A percentile compares a stretch with the other conserved stretches of the same genome.
phyloP scores from a whole-genome alignment of 2,888 invertebrate genomes.

The Odontocerum albicorne region DNA sequence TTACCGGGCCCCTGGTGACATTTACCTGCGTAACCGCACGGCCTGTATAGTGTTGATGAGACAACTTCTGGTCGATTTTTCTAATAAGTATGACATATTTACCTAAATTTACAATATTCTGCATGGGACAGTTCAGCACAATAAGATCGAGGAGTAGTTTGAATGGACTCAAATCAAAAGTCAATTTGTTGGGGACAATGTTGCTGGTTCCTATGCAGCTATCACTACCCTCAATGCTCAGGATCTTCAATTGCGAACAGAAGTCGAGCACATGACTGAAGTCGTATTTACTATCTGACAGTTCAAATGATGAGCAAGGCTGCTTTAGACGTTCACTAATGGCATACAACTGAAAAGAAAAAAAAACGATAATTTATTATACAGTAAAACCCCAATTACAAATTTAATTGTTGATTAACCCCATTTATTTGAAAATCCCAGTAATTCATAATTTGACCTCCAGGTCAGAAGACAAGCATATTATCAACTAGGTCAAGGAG shows the following conservation, averaged over 20 bases:
- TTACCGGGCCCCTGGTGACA: too few relatives aligned
- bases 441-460: too few relatives aligned
- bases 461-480: too few relatives aligned
- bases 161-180: conserved; percentile 82
- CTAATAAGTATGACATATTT: conserved; percentile 34
- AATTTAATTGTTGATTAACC: too few relatives aligned
- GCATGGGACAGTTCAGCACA: conserved; percentile 68
- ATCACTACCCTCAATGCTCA: conserved; percentile 69
- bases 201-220: conserved; percentile 79
- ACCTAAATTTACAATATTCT: conserved; percentile 67
- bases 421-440: too few relatives aligned
- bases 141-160: conserved; percentile 73
- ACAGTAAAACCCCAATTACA: too few relatives aligned
- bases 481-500: too few relatives aligned
- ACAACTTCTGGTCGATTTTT: too few relatives aligned
- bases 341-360: conserved; percentile 75
- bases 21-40: too few relatives aligned
- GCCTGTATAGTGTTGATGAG: too few relatives aligned
- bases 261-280: conserved; percentile 91
- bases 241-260: conserved; percentile 70
- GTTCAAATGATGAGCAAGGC: conserved; percentile 80
- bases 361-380: conserved; percentile 14
- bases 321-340: conserved; percentile 85
- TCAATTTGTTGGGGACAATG: conserved; percentile 76
- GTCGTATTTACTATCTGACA: conserved; percentile 78